Conservation (phyloP, 2,888 invertebrate genomes). For the Reticulitermes lucifugus region DNA sequence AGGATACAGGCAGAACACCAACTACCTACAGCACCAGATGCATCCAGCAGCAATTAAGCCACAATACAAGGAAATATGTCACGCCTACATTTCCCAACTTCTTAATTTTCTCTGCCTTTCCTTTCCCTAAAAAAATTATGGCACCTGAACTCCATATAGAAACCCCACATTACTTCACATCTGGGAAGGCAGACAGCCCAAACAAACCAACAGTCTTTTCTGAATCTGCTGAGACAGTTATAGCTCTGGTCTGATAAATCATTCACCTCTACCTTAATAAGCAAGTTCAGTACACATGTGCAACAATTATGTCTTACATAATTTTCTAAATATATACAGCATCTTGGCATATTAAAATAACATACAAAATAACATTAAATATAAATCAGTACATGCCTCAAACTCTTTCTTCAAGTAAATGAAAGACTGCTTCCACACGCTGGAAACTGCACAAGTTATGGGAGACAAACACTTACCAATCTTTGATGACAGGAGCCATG, state of each 20-base stretch:
- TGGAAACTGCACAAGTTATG: not conserved
- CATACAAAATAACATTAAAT: constrained; percentile 3
- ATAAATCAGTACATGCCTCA: not conserved
- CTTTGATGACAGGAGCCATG: not conserved
- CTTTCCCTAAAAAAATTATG: too few species aligned
- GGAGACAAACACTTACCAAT: constrained; percentile 20
- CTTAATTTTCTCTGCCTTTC: too few species aligned
- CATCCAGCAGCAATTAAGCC: too few species aligned
- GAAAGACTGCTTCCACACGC: not conserved
- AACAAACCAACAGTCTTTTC: not conserved
- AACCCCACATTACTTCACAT: not conserved
- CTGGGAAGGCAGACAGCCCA: constrained; percentile 15
- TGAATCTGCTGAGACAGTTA: constrained; percentile 26
- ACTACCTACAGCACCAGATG: too few species aligned
- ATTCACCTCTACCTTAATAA: not conserved
- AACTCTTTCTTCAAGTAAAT: not conserved
- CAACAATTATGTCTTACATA: not conserved
- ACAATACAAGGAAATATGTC: too few species aligned
- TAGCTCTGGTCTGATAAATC: not conserved
- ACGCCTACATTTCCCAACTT: too few species aligned
- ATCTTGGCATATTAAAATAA: not conserved
- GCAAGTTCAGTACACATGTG: not conserved
- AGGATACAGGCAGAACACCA: too few species aligned
- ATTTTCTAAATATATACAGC: not conserved
- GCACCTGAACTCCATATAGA: too few species aligned